Conservation (phyloP, 2,888 invertebrate species). For the Acholoe squamosa region DNA sequence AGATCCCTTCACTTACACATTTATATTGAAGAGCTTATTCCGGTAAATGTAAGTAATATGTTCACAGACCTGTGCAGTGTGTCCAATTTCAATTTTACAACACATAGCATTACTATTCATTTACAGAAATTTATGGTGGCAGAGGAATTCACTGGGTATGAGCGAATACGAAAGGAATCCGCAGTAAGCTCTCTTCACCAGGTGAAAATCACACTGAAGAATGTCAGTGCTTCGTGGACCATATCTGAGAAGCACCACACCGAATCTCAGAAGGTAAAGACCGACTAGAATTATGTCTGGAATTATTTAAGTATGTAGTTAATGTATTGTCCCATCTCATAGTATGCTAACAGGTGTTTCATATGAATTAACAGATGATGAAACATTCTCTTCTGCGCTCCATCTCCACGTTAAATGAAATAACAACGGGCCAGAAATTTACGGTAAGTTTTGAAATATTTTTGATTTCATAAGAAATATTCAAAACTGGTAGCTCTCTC, state of each 20-base stretch:
- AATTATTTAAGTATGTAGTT: background rate
- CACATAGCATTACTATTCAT: too few relatives aligned
- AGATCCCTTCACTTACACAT: too few relatives aligned
- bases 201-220: background rate
- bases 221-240: conserved; percentile 54
- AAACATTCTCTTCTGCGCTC: background rate
- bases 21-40: too few relatives aligned
- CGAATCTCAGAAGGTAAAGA: background rate
- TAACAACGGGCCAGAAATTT: background rate
- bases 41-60: too few relatives aligned
- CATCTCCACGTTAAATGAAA: background rate
- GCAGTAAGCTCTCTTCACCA: background rate
- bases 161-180: background rate
- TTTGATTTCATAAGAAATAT: background rate
- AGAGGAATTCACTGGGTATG: conserved; percentile 19
- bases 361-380: background rate
- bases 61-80: too few relatives aligned
- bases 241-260: conserved; percentile 23
- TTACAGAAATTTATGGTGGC: conserved; percentile 17
- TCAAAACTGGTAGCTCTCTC: too few relatives aligned
- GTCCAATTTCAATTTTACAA: too few relatives aligned
- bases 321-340: background rate
- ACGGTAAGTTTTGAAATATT: background rate
- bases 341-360: background rate
- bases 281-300: background rate